Evolutionary conservation across 2,113 vertebrate species (phyloP).

Genomic region (Maccullochella peelii): DNA sequence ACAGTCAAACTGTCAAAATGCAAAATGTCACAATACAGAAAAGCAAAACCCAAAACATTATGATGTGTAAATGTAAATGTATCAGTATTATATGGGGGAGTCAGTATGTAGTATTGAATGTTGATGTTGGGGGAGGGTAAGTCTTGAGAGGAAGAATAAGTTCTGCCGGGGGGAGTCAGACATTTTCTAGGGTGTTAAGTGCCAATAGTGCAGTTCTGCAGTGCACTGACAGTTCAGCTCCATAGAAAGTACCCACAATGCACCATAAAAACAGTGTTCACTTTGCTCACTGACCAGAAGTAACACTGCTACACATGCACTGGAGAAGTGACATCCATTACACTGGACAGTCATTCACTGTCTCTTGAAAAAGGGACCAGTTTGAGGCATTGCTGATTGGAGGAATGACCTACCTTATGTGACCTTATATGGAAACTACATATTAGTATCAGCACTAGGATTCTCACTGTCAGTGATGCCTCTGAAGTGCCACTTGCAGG

Average conservation of each 20-base stretch:
- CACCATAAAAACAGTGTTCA: conserved; percentile 39
- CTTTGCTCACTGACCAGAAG: conserved; percentile 56
- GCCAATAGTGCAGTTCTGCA: conserved; percentile 46
- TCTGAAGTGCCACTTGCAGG: neutral
- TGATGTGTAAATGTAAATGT: neutral
- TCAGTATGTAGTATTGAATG: conserved; percentile 5
- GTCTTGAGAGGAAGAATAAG: conserved; percentile 27
- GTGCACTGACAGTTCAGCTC: conserved; percentile 3
- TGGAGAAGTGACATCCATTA: conserved; percentile 16
- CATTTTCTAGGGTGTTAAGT: conserved; percentile 42
- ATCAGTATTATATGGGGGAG: neutral
- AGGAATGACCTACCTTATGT: neutral
- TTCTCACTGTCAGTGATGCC: neutral
- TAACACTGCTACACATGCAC: conserved; percentile 17
- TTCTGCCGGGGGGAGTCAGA: conserved; percentile 35
- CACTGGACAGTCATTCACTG: neutral
- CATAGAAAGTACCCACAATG: conserved; percentile 32
- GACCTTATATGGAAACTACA: neutral
- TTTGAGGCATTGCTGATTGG: neutral
- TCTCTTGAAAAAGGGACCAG: neutral
- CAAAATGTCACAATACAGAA: neutral
- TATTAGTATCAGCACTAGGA: neutral
- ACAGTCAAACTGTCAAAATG: neutral
- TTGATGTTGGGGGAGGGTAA: conserved; percentile 43
- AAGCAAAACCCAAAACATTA: too few relatives aligned